Evolutionary conservation across 2,888 invertebrate genomes (phyloP), one percentile per base, ranked within the genome.

Genomic region (Apamea crenata): DNA sequence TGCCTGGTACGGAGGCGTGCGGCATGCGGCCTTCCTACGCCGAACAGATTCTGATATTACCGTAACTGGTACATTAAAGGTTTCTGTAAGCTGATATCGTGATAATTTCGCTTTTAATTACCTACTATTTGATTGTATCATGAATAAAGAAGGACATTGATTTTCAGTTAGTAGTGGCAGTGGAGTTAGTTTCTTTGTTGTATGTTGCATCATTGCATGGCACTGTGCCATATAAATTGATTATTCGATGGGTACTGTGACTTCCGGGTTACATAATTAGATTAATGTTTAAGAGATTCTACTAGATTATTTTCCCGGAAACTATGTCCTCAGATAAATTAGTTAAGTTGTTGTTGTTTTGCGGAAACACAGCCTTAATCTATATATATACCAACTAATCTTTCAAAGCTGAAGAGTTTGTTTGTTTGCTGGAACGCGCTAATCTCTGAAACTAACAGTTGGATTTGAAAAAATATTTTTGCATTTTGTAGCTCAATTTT

Each of bases 1-100:
- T 92, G 89, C 92, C 92, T 87, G 91, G 91, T 78, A 89, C 91
- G 83, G 68, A 40, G 47, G 25, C 66, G 74, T 78, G 44, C 88
- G 80, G 82, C 84, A 76, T 87, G 74, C 86, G 84, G 86, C 84
- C 86, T 87, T 77, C 83, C 82, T 75, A 70, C 74, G 79, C 44
- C 68, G 82, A 84, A 81, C 79, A 47, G 44, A 40, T 65, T 44
- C 53, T 66, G 87, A 69, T 80, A 88, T 88, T 16, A 18, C 63
- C 68, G 85, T 91, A 90, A 90, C 89, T 80, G 78, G 81, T 72
- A 85, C 85, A 85, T 85, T 85, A 84, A 77, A 74, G 78, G 73
- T 61, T 70, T 32, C n/a, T n/a, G 63, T 78, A 81, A 83, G n/a
- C 80, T 77, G 88, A 87, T 90, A 84, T 73, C 63, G 78, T 65